A percentile compares a stretch with the other conserved stretches of the same genome.
These are phyloP conservation scores for Anoplopoma fimbria DNA, from an alignment of 2,113 vertebrate genomes.

Conservation along the genomic window DNA sequence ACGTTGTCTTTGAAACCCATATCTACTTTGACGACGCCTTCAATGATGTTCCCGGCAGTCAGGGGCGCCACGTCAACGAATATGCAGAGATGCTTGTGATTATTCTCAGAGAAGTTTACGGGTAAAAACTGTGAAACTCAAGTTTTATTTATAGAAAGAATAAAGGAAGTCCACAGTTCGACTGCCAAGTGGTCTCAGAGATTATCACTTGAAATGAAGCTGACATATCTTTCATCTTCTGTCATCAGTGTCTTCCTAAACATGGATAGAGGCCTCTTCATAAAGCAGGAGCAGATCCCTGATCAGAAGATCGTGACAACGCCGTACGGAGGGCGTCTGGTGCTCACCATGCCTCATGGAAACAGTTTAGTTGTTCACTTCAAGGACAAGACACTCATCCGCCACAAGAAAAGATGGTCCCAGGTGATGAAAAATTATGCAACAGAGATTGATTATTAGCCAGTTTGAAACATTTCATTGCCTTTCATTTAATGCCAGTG, in stretches of 20 bases:
- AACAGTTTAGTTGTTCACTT: conserved; percentile 71
- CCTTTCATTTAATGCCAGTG: not conserved
- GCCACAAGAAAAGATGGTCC: conserved; percentile 80
- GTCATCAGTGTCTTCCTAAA: conserved; percentile 64
- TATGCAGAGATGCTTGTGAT: conserved; percentile 62
- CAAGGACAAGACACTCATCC: conserved; percentile 74
- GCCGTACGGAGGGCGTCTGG: conserved; percentile 71
- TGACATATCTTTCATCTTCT: not conserved
- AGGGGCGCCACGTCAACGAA: conserved; percentile 56
- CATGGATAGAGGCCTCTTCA: conserved; percentile 41
- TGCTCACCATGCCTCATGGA: conserved; percentile 67
- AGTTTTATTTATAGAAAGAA: not conserved
- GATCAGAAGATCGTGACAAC: conserved; percentile 58
- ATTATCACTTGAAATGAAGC: not conserved
- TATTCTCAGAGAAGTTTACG: conserved; percentile 65
- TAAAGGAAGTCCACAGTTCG: not conserved
- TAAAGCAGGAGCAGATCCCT: conserved; percentile 2
- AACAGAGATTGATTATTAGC: not conserved
- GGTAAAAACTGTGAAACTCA: too few species aligned
- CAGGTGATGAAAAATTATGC: conserved; percentile 48
- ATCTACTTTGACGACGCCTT: conserved; percentile 74
- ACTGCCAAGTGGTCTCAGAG: not conserved
- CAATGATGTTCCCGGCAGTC: conserved; percentile 29
- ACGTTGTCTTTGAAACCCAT: conserved; percentile 62
- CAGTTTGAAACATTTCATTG: not conserved